Evolutionary conservation across 2,888 invertebrate genomes (phyloP).

Genomic region (Aphidius colemani): DNA sequence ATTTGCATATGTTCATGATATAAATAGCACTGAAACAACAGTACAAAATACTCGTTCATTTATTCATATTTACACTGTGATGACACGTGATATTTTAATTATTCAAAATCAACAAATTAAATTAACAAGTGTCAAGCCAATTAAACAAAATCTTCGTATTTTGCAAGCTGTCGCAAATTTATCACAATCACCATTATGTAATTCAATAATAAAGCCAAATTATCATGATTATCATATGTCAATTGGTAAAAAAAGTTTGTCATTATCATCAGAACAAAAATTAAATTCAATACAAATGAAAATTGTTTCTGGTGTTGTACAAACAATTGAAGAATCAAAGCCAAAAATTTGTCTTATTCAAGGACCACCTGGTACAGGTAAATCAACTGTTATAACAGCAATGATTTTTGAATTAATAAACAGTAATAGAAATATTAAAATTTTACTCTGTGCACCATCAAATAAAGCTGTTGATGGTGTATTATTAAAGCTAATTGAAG

Average conservation of each 20-base stretch:
- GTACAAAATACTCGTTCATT: no score
- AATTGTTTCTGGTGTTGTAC: constrained; percentile 65
- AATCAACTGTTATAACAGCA: constrained; percentile 78
- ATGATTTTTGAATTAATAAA: constrained; percentile 70
- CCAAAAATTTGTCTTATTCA: constrained; percentile 77
- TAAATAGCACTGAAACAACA: background rate
- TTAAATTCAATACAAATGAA: constrained; percentile 69
- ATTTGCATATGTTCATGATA: constrained; percentile 9
- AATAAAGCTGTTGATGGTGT: constrained; percentile 86
- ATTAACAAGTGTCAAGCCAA: constrained; percentile 4
- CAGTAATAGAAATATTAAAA: constrained; percentile 62
- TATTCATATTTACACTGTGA: no score
- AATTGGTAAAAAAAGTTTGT: constrained; percentile 12
- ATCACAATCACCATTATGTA: constrained; percentile 52
- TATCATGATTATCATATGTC: constrained; percentile 57
- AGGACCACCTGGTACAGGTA: constrained; percentile 85
- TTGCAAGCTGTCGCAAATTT: constrained; percentile 6
- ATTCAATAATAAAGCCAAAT: constrained; percentile 67
- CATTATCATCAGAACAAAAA: constrained; percentile 37
- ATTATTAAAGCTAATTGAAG: constrained; percentile 66
- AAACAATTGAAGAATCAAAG: constrained; percentile 58
- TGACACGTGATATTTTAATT: no score
- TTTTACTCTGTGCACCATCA: constrained; percentile 83
- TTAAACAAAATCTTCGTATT: constrained; percentile 9
- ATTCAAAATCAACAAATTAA: no score